A percentile compares a stretch with the other conserved stretches of the same genome.
Conservation (phyloP, 1,140 invertebrate species). For the Dinothrombium tinctorium region DNA sequence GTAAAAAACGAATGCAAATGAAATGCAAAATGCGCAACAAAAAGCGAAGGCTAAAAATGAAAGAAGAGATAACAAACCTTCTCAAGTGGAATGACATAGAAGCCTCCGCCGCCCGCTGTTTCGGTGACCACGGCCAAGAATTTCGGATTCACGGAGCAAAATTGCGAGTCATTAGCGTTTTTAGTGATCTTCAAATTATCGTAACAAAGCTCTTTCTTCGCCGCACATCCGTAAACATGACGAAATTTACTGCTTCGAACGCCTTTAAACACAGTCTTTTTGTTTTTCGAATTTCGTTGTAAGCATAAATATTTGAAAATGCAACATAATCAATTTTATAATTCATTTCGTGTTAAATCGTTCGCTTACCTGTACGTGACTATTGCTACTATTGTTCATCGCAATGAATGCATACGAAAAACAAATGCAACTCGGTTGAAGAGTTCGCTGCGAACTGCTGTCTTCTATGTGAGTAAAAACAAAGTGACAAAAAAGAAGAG, state of each 20-base stretch:
- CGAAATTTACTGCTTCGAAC: slow-evolving; percentile 1
- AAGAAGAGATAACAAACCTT: slow-evolving; percentile 60
- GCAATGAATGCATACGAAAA: too few species aligned
- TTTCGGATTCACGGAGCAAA: slow-evolving; percentile 97
- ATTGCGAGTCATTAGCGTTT: slow-evolving; percentile 93
- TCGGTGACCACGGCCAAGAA: slow-evolving; percentile 97
- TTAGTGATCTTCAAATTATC: slow-evolving; percentile 96
- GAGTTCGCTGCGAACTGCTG: too few species aligned
- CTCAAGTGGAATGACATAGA: slow-evolving; percentile 65
- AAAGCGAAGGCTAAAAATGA: background rate
- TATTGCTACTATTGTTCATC: too few species aligned
- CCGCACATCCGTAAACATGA: slow-evolving; percentile 85
- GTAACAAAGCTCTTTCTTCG: slow-evolving; percentile 95
- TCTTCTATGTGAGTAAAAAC: too few species aligned
- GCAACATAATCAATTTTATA: too few species aligned
- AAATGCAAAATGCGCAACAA: background rate
- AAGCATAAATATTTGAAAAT: too few species aligned
- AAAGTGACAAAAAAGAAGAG: too few species aligned
- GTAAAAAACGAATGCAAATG: background rate
- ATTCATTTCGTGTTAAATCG: too few species aligned
- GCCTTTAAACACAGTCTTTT: too few species aligned
- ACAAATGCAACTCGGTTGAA: too few species aligned
- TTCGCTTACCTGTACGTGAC: too few species aligned
- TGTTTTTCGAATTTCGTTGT: too few species aligned
- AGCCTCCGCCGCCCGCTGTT: slow-evolving; percentile 58